Percentiles rank a stretch among this genome's conserved stretches.
Conservation (phyloP, 2,113 vertebrate genomes). For the Dasyprocta punctata region DNA sequence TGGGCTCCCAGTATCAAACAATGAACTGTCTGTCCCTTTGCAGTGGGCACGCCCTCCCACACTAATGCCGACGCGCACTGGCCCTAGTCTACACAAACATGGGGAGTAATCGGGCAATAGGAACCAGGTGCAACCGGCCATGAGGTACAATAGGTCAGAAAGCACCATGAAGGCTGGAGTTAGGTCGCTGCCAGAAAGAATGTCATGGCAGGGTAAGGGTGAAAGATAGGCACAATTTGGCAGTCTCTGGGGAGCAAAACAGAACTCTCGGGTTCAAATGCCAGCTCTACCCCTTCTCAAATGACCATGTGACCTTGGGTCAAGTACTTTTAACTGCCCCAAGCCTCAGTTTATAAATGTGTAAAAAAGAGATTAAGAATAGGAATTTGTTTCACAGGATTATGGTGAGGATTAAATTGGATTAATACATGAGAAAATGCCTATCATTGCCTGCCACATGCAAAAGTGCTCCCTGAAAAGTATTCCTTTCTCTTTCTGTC, state of each 20-base stretch:
- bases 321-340: constrained; percentile 25
- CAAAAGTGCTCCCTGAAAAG: background rate
- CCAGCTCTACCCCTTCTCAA: background rate
- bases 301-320: background rate
- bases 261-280: constrained; percentile 41
- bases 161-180: background rate
- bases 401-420: background rate
- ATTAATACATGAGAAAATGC: constrained; percentile 13
- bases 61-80: constrained; percentile 10
- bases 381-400: background rate
- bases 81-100: constrained; percentile 68
- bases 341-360: constrained; percentile 7
- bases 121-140: constrained; percentile 43
- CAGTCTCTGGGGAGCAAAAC: constrained; percentile 11
- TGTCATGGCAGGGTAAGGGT: background rate
- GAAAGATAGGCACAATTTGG: background rate
- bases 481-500: background rate
- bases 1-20: constrained; percentile 79
- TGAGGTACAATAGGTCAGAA: background rate
- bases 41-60: constrained; percentile 78
- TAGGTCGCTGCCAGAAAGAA: background rate
- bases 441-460: background rate
- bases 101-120: constrained; percentile 30
- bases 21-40: constrained; percentile 80
- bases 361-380: constrained; percentile 32